phyloP scores from a whole-genome alignment of 2,797 vertebrate genomes.

The Rhyacichthys aspro region DNA sequence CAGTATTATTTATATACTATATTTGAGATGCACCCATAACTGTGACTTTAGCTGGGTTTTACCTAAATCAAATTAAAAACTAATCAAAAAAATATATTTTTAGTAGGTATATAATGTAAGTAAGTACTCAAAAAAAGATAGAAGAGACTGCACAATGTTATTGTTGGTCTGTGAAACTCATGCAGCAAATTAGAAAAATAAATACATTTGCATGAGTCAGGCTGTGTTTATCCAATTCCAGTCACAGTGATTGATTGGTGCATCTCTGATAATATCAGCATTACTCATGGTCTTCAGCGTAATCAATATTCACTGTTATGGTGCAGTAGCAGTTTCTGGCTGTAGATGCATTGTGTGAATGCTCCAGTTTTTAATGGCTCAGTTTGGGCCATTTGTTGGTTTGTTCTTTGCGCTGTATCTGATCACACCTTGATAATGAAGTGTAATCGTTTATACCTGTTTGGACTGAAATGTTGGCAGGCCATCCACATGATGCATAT shows the following conservation, averaged over 20 bases:
- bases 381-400: conserved; percentile 4
- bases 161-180: no score
- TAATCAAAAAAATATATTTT: no score
- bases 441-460: conserved; percentile 74
- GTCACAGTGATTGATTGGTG: neutral
- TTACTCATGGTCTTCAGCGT: neutral
- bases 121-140: no score
- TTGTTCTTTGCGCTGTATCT: conserved; percentile 60
- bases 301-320: neutral
- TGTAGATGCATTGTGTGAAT: conserved; percentile 12
- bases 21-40: neutral
- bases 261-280: neutral
- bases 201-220: neutral
- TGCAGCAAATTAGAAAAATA: neutral
- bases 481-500: conserved; percentile 49
- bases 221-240: neutral
- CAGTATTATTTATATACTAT: no score
- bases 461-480: conserved; percentile 81
- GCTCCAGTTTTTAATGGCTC: conserved; percentile 4
- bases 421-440: conserved; percentile 54
- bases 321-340: neutral
- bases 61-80: no score
- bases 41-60: no score
- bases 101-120: no score
- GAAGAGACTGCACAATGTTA: no score